These are phyloP conservation scores for Piliocolobus tephrosceles DNA, from an alignment of 2,113 vertebrate species.

Conservation along the genomic window DNA sequence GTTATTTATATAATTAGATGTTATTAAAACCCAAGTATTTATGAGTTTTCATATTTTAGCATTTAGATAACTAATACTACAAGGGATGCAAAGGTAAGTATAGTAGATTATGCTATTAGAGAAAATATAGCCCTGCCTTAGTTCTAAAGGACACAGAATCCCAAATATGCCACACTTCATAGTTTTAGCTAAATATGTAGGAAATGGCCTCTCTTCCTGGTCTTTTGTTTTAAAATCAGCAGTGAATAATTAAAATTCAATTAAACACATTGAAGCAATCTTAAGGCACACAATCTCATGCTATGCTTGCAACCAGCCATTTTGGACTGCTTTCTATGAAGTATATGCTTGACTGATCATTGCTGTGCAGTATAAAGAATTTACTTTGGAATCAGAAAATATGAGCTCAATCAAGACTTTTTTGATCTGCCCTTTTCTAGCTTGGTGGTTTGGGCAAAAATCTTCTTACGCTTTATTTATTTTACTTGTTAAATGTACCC, in stretches of 20 bases:
- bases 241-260: background rate
- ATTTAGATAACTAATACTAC: background rate
- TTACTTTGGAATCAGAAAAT: background rate
- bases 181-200: background rate
- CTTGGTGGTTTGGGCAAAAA: background rate
- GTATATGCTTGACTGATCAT: background rate
- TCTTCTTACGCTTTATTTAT: background rate
- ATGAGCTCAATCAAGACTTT: background rate
- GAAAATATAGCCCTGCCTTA: background rate
- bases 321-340: background rate
- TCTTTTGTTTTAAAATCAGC: constrained; percentile 17
- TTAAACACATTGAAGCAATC: background rate
- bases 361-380: background rate
- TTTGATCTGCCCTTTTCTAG: background rate
- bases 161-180: background rate
- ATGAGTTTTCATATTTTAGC: background rate
- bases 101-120: background rate
- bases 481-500: background rate
- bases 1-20: background rate
- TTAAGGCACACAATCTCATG: background rate
- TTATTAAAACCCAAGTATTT: background rate
- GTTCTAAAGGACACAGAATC: background rate
- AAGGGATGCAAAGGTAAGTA: background rate
- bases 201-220: background rate
- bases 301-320: background rate